phyloP scores from a whole-genome alignment of 2,888 invertebrate species.

The Trichopria drosophilae region DNA sequence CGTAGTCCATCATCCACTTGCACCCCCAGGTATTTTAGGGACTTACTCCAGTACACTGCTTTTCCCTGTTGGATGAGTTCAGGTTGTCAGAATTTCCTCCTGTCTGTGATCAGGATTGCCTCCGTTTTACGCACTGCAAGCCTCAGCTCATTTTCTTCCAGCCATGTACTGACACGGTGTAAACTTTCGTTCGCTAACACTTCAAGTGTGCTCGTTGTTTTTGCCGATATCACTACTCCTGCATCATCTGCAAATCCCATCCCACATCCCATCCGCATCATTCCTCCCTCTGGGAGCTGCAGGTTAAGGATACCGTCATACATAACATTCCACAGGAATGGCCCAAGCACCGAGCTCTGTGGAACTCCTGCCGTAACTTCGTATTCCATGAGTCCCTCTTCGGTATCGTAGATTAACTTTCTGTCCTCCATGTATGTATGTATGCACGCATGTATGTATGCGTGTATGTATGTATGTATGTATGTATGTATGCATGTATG shows the following conservation, averaged over 20 bases:
- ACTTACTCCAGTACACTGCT: background rate
- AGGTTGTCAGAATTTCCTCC: background rate
- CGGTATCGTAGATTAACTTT: constrained; percentile 14
- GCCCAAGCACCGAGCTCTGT: too few species aligned
- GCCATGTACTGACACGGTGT: constrained; percentile 4
- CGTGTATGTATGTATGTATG: too few species aligned
- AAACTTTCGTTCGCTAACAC: constrained; percentile 2
- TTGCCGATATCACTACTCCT: constrained; percentile 2
- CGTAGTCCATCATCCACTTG: too few species aligned
- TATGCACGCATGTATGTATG: too few species aligned
- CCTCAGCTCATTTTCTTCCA: constrained; percentile 2
- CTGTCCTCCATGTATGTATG: too few species aligned
- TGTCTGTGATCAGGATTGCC: too few species aligned
- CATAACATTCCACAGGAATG: too few species aligned
- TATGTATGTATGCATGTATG: too few species aligned
- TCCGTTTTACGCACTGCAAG: too few species aligned
- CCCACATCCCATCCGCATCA: too few species aligned
- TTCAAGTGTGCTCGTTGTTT: background rate
- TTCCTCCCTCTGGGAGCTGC: constrained; percentile 1
- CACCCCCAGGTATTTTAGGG: too few species aligned
- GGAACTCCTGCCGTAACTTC: too few species aligned
- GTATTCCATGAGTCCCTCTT: background rate
- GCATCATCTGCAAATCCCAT: constrained; percentile 14
- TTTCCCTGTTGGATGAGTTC: background rate
- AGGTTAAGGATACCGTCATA: constrained; percentile 25